These are phyloP conservation scores for Drosophila littoralis DNA, from an alignment of 1,140 invertebrate species.

Conservation along the genomic window DNA sequence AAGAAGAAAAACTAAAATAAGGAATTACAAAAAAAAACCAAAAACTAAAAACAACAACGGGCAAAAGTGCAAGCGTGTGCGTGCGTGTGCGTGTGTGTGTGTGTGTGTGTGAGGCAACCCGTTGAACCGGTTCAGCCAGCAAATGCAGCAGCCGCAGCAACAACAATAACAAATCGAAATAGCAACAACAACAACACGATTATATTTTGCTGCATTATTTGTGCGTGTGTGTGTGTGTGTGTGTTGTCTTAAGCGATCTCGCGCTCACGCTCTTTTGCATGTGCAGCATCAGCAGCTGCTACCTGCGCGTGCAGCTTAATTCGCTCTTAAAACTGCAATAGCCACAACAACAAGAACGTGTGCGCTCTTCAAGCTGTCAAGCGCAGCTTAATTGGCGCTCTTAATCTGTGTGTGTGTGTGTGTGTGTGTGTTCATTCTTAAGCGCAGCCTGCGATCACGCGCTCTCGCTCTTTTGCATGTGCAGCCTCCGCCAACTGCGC, in stretches of 20 bases:
- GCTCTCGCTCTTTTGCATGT: neutral
- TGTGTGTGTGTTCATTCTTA: slow-evolving; percentile 13
- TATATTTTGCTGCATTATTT: slow-evolving; percentile 10
- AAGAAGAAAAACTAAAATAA: slow-evolving; percentile 13
- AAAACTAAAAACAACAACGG: slow-evolving; percentile 7
- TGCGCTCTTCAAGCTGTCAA: too few relatives aligned
- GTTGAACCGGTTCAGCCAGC: slow-evolving; percentile 46
- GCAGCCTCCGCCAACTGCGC: slow-evolving; percentile 4
- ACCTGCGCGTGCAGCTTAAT: too few relatives aligned
- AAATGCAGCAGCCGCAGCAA: slow-evolving; percentile 23
- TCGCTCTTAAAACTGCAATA: too few relatives aligned
- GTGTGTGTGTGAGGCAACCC: slow-evolving; percentile 27
- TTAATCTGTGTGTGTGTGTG: neutral
- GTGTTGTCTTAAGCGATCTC: slow-evolving; percentile 6
- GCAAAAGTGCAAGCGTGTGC: slow-evolving; percentile 37
- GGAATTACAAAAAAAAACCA: slow-evolving; percentile 24
- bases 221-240: slow-evolving; percentile 9
- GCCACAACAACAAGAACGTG: too few relatives aligned
- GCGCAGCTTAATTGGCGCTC: too few relatives aligned
- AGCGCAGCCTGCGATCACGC: slow-evolving; percentile 4
- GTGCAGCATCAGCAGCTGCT: too few relatives aligned
- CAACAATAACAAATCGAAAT: slow-evolving; percentile 2
- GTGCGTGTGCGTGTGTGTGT: neutral
- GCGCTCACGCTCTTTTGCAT: slow-evolving; percentile 1
- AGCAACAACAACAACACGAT: slow-evolving; percentile 7